Percentiles rank a stretch among this genome's conserved stretches.
Evolutionary conservation across 2,113 vertebrate species (phyloP).

Genomic region (Alces alces): DNA sequence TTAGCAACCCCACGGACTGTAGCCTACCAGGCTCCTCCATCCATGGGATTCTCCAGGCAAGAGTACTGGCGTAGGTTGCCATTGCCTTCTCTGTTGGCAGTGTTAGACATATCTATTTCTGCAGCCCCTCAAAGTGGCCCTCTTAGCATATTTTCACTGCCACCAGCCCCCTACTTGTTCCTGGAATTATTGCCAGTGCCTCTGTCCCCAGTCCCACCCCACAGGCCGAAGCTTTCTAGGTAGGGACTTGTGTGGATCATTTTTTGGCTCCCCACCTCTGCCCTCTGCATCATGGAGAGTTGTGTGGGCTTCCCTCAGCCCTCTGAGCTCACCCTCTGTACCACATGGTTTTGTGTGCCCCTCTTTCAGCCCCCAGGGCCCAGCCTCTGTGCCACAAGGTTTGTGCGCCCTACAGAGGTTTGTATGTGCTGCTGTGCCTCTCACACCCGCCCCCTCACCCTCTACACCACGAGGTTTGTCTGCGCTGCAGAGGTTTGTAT

Average conservation of each 20-base stretch:
- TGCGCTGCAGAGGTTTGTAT: background rate
- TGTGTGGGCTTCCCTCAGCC: background rate
- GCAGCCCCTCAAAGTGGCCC: background rate
- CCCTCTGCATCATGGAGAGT: background rate
- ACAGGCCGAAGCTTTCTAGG: background rate
- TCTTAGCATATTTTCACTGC: background rate
- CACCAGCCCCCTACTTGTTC: background rate
- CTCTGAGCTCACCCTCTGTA: background rate
- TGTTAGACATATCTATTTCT: background rate
- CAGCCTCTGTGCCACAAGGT: background rate
- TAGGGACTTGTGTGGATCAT: background rate
- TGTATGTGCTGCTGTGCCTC: background rate
- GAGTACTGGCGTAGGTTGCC: too few relatives aligned
- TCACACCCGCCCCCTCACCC: background rate
- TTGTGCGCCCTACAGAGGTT: background rate
- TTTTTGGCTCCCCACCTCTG: background rate
- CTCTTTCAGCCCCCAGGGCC: background rate
- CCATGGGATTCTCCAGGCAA: too few relatives aligned
- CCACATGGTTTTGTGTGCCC: background rate
- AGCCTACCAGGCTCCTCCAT: too few relatives aligned
- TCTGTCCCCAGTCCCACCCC: fast-evolving
- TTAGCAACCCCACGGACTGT: too few relatives aligned
- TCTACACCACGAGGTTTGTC: background rate
- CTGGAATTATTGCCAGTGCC: background rate
- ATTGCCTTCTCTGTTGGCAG: background rate